phyloP scores from a whole-genome alignment of 2,888 invertebrate species.

The Notocelia uddmanniana region DNA sequence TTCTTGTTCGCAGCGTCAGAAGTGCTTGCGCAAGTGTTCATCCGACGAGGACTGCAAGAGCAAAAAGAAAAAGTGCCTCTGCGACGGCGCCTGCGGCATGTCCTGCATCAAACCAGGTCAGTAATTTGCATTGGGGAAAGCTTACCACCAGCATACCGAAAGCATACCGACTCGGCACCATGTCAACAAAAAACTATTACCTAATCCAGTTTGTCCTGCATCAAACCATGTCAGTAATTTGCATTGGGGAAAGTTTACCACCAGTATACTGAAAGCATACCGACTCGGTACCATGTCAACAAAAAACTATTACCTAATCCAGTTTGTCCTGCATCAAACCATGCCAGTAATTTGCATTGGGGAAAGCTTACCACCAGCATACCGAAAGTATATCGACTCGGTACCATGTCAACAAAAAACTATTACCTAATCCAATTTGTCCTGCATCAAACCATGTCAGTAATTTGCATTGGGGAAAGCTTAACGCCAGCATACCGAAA shows the following conservation, averaged over 20 bases:
- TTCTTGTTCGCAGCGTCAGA: constrained; percentile 88
- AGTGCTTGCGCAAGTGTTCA: constrained; percentile 96
- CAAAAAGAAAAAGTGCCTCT: constrained; percentile 97
- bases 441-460: constrained; percentile 98
- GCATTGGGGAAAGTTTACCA: too few species aligned
- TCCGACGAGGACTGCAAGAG: constrained; percentile 98
- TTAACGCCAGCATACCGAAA: neutral
- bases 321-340: constrained; percentile 99
- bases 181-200: too few species aligned
- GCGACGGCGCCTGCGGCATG: constrained; percentile 98
- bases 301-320: too few species aligned
- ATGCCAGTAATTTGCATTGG: too few species aligned
- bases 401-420: too few species aligned
- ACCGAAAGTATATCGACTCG: too few species aligned
- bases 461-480: constrained; percentile 39
- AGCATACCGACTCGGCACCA: too few species aligned
- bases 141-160: neutral
- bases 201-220: too few species aligned
- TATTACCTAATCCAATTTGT: too few species aligned
- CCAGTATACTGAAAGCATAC: too few species aligned
- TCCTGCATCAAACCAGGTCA: constrained; percentile 98
- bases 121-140: constrained; percentile 52
- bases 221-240: constrained; percentile 97
- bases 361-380: too few species aligned
- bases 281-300: too few species aligned